A percentile compares a stretch with the other conserved stretches of the same genome.
phyloP scores from a whole-genome alignment of 2,888 invertebrate species.

The Erpobdella octoculata region DNA sequence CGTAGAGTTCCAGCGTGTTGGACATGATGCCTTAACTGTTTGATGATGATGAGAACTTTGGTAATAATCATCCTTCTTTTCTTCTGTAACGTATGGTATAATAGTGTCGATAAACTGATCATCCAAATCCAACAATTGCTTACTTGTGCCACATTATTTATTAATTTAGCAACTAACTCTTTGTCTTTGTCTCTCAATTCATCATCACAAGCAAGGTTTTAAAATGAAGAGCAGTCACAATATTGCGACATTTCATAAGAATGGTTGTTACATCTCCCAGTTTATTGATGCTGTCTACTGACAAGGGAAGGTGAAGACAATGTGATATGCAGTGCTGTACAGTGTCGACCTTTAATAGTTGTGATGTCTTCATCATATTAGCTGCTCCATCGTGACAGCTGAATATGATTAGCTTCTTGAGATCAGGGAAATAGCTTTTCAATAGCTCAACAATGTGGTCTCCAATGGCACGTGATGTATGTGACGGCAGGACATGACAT shows the following conservation, averaged over 20 bases:
- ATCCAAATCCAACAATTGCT: neutral
- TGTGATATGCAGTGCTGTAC: slow-evolving; percentile 1
- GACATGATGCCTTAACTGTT: neutral
- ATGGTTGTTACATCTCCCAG: neutral
- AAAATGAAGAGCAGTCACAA: neutral
- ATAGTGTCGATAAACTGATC: neutral
- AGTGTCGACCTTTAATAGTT: neutral
- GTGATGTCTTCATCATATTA: slow-evolving; percentile 5
- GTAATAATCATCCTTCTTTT: neutral
- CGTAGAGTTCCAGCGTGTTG: neutral
- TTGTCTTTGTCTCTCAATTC: neutral
- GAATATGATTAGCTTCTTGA: neutral
- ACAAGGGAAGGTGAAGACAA: neutral
- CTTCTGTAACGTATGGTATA: neutral
- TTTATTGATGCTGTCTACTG: neutral
- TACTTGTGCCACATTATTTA: neutral
- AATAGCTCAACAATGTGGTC: neutral
- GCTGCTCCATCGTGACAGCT: slow-evolving; percentile 20
- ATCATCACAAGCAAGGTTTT: neutral
- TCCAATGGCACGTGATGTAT: neutral
- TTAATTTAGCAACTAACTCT: neutral
- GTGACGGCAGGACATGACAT: too few relatives aligned
- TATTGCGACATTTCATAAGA: neutral
- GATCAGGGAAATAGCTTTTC: neutral
- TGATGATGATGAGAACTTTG: too few relatives aligned